These are phyloP conservation scores for Plebejus anna DNA, from an alignment of 2,888 invertebrate genomes.

Conservation along the genomic window DNA sequence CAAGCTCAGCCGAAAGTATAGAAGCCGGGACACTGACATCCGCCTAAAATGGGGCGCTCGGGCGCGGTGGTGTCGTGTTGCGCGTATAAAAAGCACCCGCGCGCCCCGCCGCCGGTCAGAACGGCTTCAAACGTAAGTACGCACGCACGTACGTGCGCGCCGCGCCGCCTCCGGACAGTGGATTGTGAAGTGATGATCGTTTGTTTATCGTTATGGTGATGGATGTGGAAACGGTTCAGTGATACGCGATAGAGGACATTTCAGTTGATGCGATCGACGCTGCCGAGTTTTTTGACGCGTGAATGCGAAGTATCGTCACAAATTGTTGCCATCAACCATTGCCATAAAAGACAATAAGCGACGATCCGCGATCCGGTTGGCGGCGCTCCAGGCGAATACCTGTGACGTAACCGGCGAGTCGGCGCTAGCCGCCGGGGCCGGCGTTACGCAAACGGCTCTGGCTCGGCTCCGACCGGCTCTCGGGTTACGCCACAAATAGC, in stretches of 20 bases:
- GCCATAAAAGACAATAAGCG: constrained; percentile 77
- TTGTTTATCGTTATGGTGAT: constrained; percentile 47
- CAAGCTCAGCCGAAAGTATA: constrained; percentile 74
- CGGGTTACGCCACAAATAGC: constrained; percentile 78
- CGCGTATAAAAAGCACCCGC: constrained; percentile 88
- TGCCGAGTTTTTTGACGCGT: not conserved
- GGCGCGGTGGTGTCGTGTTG: constrained; percentile 85
- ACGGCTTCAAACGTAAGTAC: constrained; percentile 98
- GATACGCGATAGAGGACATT: constrained; percentile 34
- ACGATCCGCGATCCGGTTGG: constrained; percentile 69
- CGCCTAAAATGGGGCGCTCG: constrained; percentile 80
- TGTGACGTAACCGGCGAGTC: constrained; percentile 74
- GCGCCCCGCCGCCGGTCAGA: constrained; percentile 91
- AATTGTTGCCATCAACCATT: constrained; percentile 56
- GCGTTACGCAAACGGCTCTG: constrained; percentile 73
- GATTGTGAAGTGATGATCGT: constrained; percentile 55
- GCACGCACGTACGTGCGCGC: constrained; percentile 59
- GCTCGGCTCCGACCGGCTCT: constrained; percentile 72
- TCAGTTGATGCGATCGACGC: constrained; percentile 40
- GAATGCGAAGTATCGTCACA: constrained; percentile 25
- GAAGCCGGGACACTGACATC: constrained; percentile 65
- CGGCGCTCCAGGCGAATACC: constrained; percentile 67
- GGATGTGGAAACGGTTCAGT: constrained; percentile 40
- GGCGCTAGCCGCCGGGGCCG: constrained; percentile 60
- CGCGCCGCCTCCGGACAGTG: constrained; percentile 60